A percentile compares a stretch with the other conserved stretches of the same genome.
Conservation (phyloP, 2,888 invertebrate genomes). For the Aethes cnicana region DNA sequence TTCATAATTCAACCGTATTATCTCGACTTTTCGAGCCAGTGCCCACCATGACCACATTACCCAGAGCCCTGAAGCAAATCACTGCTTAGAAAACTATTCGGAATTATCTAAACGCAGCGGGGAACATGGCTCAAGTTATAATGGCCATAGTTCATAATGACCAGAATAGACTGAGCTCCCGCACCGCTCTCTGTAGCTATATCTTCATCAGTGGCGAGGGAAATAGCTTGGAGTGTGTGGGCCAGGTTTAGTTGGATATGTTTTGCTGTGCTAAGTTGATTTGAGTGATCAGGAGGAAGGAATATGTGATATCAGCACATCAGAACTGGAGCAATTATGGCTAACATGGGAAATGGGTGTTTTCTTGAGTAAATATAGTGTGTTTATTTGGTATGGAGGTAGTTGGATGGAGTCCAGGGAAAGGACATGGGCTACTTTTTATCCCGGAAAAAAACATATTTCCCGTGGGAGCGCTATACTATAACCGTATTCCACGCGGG, state of each 20-base stretch:
- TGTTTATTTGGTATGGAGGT: conserved; percentile 1
- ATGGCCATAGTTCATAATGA: neutral
- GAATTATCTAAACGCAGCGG: neutral
- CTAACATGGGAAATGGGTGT: conserved; percentile 8
- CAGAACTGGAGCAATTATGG: conserved; percentile 12
- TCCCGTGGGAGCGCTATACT: too few species aligned
- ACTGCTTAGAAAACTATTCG: conserved; percentile 16
- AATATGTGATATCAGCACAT: conserved; percentile 39
- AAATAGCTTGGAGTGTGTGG: neutral
- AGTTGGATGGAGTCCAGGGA: too few species aligned
- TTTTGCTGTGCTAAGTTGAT: conserved; percentile 51
- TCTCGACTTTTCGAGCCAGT: conserved; percentile 68
- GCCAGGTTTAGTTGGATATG: neutral
- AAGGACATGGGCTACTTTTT: too few species aligned
- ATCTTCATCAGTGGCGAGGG: neutral
- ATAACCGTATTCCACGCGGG: too few species aligned
- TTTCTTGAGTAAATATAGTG: neutral
- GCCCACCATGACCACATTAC: conserved; percentile 48
- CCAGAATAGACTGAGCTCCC: conserved; percentile 4
- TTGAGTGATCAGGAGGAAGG: conserved; percentile 54
- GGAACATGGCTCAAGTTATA: conserved; percentile 7
- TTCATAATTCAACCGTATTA: conserved; percentile 67
- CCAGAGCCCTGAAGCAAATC: conserved; percentile 39
- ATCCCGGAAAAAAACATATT: too few species aligned
- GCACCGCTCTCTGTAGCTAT: neutral